A percentile compares a stretch with the other conserved stretches of the same genome.
Evolutionary conservation across 2,113 vertebrate species (phyloP).

Genomic region (Thomomys bottae): DNA sequence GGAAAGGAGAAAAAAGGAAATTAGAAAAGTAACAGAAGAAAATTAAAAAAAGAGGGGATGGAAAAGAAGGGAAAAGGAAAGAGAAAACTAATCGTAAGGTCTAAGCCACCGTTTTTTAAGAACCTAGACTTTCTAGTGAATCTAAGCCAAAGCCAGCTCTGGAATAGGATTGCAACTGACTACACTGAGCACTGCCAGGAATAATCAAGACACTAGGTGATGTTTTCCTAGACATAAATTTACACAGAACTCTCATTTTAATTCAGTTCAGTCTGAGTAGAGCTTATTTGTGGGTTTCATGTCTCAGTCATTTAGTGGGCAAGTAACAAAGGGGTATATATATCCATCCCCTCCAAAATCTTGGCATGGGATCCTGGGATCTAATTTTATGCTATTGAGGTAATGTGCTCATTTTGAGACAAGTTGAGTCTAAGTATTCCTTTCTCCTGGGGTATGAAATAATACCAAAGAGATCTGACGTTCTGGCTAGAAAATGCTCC

Average conservation of each 20-base stretch:
- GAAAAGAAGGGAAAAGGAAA: background rate
- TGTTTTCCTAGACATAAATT: background rate
- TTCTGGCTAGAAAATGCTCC: constrained; percentile 7
- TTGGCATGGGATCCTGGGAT: constrained; percentile 28
- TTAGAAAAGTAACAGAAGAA: background rate
- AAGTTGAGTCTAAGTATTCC: constrained; percentile 43
- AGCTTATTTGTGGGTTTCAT: background rate
- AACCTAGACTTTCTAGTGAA: background rate
- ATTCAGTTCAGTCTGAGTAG: constrained; percentile 37
- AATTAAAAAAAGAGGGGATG: background rate
- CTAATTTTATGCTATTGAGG: constrained; percentile 37
- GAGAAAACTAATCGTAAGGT: background rate
- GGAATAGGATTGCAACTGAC: background rate
- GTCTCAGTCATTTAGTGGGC: background rate
- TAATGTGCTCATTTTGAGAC: constrained; percentile 56
- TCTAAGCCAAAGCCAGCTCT: background rate
- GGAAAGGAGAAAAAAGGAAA: background rate
- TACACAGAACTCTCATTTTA: constrained; percentile 15
- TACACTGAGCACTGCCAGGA: background rate
- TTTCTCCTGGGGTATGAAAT: constrained; percentile 48
- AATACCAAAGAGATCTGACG: constrained; percentile 42
- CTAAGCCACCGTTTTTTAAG: background rate
- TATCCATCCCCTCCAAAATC: background rate
- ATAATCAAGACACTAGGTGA: background rate
- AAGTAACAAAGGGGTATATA: constrained; percentile 37